Conservation (phyloP, 2,797 vertebrate species). For the Mallotus villosus region DNA sequence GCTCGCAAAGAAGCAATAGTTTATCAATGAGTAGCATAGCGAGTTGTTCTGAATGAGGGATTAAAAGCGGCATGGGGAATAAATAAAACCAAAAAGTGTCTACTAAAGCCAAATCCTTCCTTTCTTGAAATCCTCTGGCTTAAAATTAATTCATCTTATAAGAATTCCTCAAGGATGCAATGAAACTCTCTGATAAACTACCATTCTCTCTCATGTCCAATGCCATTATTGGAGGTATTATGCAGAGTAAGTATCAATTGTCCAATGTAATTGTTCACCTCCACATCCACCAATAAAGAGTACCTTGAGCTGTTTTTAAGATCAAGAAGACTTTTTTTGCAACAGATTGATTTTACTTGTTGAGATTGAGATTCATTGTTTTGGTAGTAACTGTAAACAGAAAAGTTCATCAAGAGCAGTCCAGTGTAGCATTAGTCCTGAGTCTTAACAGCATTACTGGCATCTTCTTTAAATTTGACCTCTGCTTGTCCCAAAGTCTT, state of each 20-base stretch:
- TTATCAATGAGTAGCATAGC: slow-evolving; percentile 37
- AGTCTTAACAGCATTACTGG: slow-evolving; percentile 35
- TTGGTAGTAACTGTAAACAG: slow-evolving; percentile 71
- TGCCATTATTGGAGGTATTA: slow-evolving; percentile 22
- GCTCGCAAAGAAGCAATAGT: slow-evolving; percentile 26
- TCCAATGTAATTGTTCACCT: slow-evolving; percentile 42
- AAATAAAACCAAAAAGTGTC: slow-evolving; percentile 67
- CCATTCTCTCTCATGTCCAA: slow-evolving; percentile 14
- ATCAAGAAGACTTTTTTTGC: slow-evolving; percentile 57
- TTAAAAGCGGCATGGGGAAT: slow-evolving; percentile 56
- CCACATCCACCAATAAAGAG: slow-evolving; percentile 44
- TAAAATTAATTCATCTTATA: slow-evolving; percentile 41
- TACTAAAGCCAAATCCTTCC: slow-evolving; percentile 48
- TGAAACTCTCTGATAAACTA: slow-evolving; percentile 42
- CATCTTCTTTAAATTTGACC: slow-evolving; percentile 33
- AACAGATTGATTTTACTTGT: slow-evolving; percentile 56
- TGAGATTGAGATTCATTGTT: slow-evolving; percentile 55
- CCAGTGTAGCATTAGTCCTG: slow-evolving; percentile 43
- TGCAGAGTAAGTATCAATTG: slow-evolving; percentile 13
- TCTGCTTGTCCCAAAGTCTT: slow-evolving; percentile 33
- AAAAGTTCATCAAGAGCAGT: slow-evolving; percentile 51
- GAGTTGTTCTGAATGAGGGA: slow-evolving; percentile 41
- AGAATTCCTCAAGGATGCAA: slow-evolving; percentile 34
- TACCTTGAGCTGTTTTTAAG: slow-evolving; percentile 55
- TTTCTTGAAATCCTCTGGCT: slow-evolving; percentile 37